A percentile compares a stretch with the other conserved stretches of the same genome.
These are phyloP conservation scores for Micromussa lordhowensis DNA, from an alignment of 92 coral and sea anemone genomes.

Conservation along the genomic window DNA sequence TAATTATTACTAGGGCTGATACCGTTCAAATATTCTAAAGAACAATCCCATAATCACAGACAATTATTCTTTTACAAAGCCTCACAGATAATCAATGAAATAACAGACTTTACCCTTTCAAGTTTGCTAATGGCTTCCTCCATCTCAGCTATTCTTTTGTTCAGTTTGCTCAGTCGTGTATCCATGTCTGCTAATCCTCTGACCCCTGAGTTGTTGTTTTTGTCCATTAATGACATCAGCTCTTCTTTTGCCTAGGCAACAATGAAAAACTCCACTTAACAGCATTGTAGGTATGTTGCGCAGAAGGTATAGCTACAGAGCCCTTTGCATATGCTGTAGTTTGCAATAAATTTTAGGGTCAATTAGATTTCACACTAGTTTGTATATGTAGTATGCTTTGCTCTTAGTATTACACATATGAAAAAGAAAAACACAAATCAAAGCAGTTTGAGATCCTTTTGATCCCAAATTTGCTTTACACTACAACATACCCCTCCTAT, in stretches of 20 bases:
- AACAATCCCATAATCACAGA: background rate
- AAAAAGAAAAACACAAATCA: too few relatives aligned
- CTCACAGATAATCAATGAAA: background rate
- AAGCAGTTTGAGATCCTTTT: too few relatives aligned
- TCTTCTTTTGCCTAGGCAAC: constrained; percentile 81
- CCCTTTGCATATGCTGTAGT: too few relatives aligned
- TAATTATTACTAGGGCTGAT: too few relatives aligned
- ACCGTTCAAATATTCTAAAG: background rate
- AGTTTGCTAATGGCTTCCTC: constrained; percentile 71
- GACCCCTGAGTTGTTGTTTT: constrained; percentile 71
- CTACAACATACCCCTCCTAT: too few relatives aligned
- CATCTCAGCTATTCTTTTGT: constrained; percentile 72
- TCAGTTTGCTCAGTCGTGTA: constrained; percentile 76
- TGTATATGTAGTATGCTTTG: too few relatives aligned
- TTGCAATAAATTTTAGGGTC: too few relatives aligned
- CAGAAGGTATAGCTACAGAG: too few relatives aligned
- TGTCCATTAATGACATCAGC: constrained; percentile 73
- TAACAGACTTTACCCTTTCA: constrained; percentile 49
- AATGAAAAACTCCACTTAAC: background rate
- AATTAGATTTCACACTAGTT: too few relatives aligned
- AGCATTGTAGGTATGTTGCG: background rate
- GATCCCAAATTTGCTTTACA: too few relatives aligned
- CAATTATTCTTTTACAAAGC: background rate
- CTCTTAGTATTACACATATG: too few relatives aligned
- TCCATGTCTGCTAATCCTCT: constrained; percentile 96